Evolutionary conservation across 1,140 invertebrate species (phyloP).

Genomic region (Contarinia nasturtii): DNA sequence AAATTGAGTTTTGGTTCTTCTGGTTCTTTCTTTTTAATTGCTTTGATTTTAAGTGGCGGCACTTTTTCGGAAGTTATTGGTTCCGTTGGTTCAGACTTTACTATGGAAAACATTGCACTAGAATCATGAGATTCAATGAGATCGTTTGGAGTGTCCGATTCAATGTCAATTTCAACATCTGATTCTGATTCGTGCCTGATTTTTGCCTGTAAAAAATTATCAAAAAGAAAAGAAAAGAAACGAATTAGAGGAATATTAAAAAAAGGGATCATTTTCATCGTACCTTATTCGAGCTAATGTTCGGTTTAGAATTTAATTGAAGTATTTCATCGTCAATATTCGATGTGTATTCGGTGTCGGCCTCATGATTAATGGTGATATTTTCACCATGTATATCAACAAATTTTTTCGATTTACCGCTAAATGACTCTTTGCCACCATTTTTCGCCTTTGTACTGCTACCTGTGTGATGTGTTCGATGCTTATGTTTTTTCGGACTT

Average conservation of each 20-base stretch:
- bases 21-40: not conserved
- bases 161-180: constrained; percentile 35
- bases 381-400: constrained; percentile 1
- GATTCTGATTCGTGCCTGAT: constrained; percentile 29
- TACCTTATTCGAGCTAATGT: not conserved
- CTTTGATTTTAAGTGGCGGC: not conserved
- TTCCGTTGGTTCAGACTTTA: not conserved
- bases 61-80: not conserved
- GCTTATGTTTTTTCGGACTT: not conserved
- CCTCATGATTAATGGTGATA: constrained; percentile 1
- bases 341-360: not conserved
- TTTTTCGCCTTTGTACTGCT: not conserved
- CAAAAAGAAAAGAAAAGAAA: too few species aligned
- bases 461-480: not conserved
- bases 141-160: constrained; percentile 20
- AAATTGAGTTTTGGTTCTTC: constrained; percentile 3
- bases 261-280: too few species aligned
- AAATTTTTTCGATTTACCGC: not conserved
- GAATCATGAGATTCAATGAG: too few species aligned
- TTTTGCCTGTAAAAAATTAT: constrained; percentile 26
- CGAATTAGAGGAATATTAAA: too few species aligned
- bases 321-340: not conserved
- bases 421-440: not conserved
- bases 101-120: not conserved
- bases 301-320: not conserved